Evolutionary conservation across 2,113 vertebrate species (phyloP), one percentile per base, ranked within the genome.

Genomic region (Paraplagusia blochii): DNA sequence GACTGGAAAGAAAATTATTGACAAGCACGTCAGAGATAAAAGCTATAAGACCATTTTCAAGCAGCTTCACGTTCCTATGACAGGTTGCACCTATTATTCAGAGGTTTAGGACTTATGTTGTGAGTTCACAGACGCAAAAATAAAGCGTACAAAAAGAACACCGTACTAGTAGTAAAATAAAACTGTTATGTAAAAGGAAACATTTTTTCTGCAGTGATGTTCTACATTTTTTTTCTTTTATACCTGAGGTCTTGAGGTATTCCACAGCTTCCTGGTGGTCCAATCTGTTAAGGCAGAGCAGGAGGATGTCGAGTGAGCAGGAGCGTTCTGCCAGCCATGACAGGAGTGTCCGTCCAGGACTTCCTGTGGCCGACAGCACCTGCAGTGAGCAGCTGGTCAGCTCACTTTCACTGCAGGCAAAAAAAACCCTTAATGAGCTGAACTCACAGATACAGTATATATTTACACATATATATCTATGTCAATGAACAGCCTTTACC

Each of bases 311-410:
- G 67, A 92, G 63, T 49, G 87, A 65, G 80, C 92, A 94, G 63
- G 78, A 75, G 0, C 89, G 88, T 38, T 94, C 91, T 0, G 89
- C 82, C 34, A 95, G 85, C 42, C 88, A 71, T 42, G 86, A 85
- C 50, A 94, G 87, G 16, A 94, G 81, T 44, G 78, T 69, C 29
- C 88, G 88, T 0, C 88, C 88, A 1, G 93, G 92, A 72, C 93
- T 95, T 40, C 93, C 93, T 0, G 53, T 52, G 10, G 88, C 65
- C 12, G 46, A 90, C 74, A 95, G 76, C 64, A 92, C 93, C 85
- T 93, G 90, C 44, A 95, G 88, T 0, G 93, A 94, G 78, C 91
- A 94, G 74, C 78, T 87, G 76, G 92, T 93, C 88, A 95, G 68
- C 85, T 93, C 92, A 56, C 74, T 88, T 3, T 86, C 85, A 16